Conservation (phyloP, 2,888 invertebrate genomes). For the Galerucella pusilla region DNA sequence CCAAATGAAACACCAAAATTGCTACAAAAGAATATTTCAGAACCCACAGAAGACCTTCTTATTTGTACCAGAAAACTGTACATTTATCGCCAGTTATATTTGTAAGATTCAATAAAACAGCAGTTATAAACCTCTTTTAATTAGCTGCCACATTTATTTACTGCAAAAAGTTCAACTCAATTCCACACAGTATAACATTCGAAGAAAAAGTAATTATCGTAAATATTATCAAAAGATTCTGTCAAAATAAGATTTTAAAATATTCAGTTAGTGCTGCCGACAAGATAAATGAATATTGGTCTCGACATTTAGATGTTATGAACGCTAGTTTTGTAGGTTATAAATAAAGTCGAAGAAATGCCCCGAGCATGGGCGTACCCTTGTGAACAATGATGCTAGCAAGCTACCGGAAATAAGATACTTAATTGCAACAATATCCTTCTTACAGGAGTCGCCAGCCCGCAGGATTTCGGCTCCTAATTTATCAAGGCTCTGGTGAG, state of each 20-base stretch:
- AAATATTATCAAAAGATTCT: conserved; percentile 4
- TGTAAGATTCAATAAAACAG: neutral
- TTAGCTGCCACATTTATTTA: conserved; percentile 5
- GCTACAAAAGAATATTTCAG: too few species aligned
- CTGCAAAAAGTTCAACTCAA: conserved; percentile 2
- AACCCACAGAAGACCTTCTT: neutral
- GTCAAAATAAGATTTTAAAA: conserved; percentile 4
- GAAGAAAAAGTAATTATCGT: conserved; percentile 6
- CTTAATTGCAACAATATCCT: too few species aligned
- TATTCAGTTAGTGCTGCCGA: neutral
- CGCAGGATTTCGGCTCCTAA: too few species aligned
- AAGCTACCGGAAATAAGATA: too few species aligned
- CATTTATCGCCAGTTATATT: neutral
- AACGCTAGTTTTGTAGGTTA: neutral
- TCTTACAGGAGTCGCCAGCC: too few species aligned
- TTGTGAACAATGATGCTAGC: too few species aligned
- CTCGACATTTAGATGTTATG: conserved; percentile 6
- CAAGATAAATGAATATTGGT: conserved; percentile 1
- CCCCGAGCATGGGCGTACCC: too few species aligned
- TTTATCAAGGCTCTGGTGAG: too few species aligned
- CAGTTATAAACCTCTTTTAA: neutral
- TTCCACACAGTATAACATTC: neutral
- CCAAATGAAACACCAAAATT: too few species aligned
- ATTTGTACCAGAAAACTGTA: neutral
- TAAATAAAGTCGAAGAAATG: neutral